Conservation (phyloP, 2,113 vertebrate genomes). For the Epinephelus cyanopodus region DNA sequence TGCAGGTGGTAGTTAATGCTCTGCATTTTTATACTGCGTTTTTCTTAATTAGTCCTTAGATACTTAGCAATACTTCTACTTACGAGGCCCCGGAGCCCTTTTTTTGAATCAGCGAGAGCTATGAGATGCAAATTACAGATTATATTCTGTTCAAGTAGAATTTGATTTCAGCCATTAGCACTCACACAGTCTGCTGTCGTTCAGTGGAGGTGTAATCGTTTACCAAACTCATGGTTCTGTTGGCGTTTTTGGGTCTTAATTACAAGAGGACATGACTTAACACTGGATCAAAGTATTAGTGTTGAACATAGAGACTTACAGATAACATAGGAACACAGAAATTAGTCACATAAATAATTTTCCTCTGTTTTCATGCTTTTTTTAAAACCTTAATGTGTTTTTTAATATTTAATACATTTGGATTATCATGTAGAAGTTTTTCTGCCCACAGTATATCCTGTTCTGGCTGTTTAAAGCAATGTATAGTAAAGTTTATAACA, state of each 20-base stretch:
- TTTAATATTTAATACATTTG: constrained; percentile 53
- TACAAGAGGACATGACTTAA: neutral
- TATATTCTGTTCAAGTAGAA: constrained; percentile 59
- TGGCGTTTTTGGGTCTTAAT: constrained; percentile 2
- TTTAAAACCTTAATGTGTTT: constrained; percentile 54
- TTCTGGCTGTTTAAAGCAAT: neutral
- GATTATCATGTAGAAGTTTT: constrained; percentile 20
- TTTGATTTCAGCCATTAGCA: constrained; percentile 41
- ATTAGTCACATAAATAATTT: neutral
- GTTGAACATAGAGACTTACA: constrained; percentile 22
- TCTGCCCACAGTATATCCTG: neutral
- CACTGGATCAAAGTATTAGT: constrained; percentile 19
- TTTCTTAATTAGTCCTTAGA: constrained; percentile 74
- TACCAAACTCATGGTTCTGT: constrained; percentile 17
- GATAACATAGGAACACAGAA: constrained; percentile 5
- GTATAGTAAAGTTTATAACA: neutral
- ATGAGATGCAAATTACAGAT: constrained; percentile 67
- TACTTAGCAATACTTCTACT: constrained; percentile 73
- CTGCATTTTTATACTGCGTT: constrained; percentile 83
- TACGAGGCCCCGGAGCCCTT: constrained; percentile 48
- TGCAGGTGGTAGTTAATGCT: constrained; percentile 83
- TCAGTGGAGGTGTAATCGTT: constrained; percentile 36
- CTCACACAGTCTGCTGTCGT: constrained; percentile 4
- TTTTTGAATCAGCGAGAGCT: constrained; percentile 51
- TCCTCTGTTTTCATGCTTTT: neutral